A percentile compares a stretch with the other conserved stretches of the same genome.
Conservation (phyloP, 2,113 vertebrate species). For the Micronycteris hirsuta region DNA sequence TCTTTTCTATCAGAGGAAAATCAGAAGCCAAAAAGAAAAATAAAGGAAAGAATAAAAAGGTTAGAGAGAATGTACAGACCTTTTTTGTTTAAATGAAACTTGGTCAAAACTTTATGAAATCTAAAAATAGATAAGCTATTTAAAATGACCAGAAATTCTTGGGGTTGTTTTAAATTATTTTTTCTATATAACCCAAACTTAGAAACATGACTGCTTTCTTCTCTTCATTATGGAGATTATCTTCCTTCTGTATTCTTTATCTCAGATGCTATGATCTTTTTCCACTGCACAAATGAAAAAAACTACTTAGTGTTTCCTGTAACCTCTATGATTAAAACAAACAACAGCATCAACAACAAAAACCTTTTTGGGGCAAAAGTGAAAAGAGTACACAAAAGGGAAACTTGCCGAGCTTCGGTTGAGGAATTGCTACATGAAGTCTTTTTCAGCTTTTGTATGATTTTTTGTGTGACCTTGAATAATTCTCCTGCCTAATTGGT, state of each 20-base stretch:
- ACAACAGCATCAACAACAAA: background rate
- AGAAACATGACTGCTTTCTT: background rate
- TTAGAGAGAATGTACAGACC: background rate
- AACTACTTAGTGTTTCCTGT: background rate
- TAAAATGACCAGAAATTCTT: background rate
- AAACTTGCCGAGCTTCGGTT: background rate
- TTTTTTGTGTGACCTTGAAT: background rate
- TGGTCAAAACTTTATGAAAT: background rate
- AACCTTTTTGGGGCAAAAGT: background rate
- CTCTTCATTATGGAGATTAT: background rate
- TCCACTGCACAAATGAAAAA: background rate
- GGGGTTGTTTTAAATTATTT: background rate
- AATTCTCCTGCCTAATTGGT: accelerated
- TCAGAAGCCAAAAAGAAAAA: background rate
- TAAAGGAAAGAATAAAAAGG: background rate
- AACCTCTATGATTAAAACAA: background rate
- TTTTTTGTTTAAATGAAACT: background rate
- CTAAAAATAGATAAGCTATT: background rate
- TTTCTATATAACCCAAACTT: background rate
- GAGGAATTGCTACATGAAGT: accelerated
- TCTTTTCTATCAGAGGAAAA: background rate
- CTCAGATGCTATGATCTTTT: background rate
- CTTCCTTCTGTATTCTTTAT: background rate
- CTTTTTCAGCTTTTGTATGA: background rate
- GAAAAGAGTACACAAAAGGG: background rate